phyloP scores from a whole-genome alignment of 2,113 vertebrate genomes.

The Mesembrinibis cayennensis region DNA sequence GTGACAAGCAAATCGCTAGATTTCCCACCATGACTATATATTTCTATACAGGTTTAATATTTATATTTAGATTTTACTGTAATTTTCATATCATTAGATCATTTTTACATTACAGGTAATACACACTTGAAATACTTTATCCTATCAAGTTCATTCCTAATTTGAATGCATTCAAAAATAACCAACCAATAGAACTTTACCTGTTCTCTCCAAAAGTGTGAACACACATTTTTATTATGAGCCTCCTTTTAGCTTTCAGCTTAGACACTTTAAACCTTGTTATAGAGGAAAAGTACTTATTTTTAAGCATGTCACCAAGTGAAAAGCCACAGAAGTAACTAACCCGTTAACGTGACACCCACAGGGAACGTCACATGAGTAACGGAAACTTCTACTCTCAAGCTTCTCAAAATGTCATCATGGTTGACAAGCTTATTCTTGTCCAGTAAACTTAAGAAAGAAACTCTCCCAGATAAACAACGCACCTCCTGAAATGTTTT shows the following conservation, averaged over 20 bases:
- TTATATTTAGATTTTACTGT: not conserved
- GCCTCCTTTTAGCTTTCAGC: not conserved
- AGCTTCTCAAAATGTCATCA: not conserved
- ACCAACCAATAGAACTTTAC: not conserved
- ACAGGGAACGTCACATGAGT: not conserved
- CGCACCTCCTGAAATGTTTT: not conserved
- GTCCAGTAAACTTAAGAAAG: not conserved
- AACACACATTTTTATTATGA: not conserved
- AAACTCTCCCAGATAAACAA: not conserved
- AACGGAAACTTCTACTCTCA: not conserved
- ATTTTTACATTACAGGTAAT: not conserved
- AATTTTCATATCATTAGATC: not conserved
- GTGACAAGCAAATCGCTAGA: not conserved
- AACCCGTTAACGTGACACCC: not conserved
- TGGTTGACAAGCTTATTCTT: not conserved
- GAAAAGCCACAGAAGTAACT: slow-evolving; percentile 23
- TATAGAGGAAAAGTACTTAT: not conserved
- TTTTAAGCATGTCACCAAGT: not conserved
- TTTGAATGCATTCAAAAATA: not conserved
- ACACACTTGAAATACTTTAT: not conserved
- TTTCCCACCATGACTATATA: fast-evolving
- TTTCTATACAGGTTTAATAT: not conserved
- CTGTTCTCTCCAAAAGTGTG: not conserved
- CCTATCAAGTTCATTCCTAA: not conserved
- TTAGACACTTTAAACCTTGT: not conserved